phyloP scores from a whole-genome alignment of 2,113 vertebrate species.

The Bettongia penicillata region DNA sequence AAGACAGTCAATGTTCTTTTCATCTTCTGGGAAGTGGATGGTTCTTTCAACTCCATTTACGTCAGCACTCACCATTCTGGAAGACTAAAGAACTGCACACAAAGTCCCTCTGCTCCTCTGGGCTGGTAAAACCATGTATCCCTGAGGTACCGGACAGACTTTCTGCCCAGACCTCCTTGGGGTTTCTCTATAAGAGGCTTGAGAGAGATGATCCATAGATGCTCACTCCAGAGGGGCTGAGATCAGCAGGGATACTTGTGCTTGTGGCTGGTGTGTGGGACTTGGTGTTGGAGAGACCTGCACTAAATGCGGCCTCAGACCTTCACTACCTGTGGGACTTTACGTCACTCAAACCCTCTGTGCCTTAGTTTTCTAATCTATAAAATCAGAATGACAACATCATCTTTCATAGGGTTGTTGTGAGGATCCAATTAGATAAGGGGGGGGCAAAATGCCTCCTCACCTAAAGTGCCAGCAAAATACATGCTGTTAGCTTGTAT shows the following conservation, averaged over 20 bases:
- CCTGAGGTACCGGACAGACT: slow-evolving; percentile 17
- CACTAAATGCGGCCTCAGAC: not conserved
- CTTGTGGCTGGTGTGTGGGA: slow-evolving; percentile 14
- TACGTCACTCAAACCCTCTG: not conserved
- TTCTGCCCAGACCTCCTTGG: slow-evolving; percentile 64
- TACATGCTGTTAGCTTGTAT: not conserved
- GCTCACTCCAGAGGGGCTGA: slow-evolving; percentile 30
- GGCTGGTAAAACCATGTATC: slow-evolving; percentile 66
- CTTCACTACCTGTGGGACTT: not conserved
- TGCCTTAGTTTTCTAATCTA: not conserved
- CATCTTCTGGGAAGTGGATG: slow-evolving; percentile 62
- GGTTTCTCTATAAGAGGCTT: slow-evolving; percentile 51
- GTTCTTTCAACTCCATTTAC: slow-evolving; percentile 73
- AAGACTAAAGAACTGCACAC: slow-evolving; percentile 58
- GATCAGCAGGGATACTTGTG: slow-evolving; percentile 58
- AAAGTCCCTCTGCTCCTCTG: slow-evolving; percentile 46
- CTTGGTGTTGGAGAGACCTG: not conserved
- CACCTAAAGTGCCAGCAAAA: not conserved
- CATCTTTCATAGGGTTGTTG: not conserved
- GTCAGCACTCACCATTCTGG: slow-evolving; percentile 61
- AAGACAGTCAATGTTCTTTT: slow-evolving; percentile 46
- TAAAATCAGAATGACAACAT: not conserved
- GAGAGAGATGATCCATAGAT: not conserved
- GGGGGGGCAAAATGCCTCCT: not conserved
- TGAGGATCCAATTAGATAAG: not conserved